These are phyloP conservation scores for Oryzias melastigma DNA, from an alignment of 2,113 vertebrate genomes.

Conservation along the genomic window DNA sequence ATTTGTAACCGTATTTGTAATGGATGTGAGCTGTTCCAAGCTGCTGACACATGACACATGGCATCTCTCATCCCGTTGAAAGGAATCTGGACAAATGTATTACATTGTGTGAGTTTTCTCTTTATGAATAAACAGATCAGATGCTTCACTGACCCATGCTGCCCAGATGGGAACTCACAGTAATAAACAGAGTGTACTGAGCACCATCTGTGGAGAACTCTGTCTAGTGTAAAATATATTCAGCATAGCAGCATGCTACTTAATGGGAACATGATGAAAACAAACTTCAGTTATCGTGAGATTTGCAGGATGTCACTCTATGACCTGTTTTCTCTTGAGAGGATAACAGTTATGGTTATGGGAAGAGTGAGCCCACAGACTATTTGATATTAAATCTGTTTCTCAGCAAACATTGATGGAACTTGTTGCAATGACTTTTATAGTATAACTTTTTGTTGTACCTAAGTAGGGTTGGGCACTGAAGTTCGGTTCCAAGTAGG, in stretches of 20 bases:
- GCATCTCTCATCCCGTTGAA: too few relatives aligned
- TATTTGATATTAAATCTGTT: too few relatives aligned
- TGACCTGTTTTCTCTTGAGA: not conserved
- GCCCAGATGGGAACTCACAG: constrained; percentile 34
- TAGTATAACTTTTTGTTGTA: too few relatives aligned
- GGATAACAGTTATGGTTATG: not conserved
- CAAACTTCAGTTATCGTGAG: not conserved
- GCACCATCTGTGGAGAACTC: constrained; percentile 10
- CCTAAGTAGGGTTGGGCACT: too few relatives aligned
- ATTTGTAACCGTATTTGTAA: too few relatives aligned
- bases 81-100: too few relatives aligned
- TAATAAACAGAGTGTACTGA: constrained; percentile 22
- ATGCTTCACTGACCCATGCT: constrained; percentile 27
- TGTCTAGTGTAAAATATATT: constrained; percentile 10
- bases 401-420: too few relatives aligned
- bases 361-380: too few relatives aligned
- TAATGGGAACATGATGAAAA: not conserved
- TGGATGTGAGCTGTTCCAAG: too few relatives aligned
- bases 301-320: not conserved
- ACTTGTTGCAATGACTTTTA: too few relatives aligned
- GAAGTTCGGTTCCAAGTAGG: too few relatives aligned
- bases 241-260: not conserved
- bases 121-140: constrained; percentile 27
- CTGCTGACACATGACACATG: too few relatives aligned
- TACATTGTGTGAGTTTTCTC: not conserved